Base-by-base conservation (phyloP, 2,113 vertebrate species). In the Menidia beryllina region DNA sequence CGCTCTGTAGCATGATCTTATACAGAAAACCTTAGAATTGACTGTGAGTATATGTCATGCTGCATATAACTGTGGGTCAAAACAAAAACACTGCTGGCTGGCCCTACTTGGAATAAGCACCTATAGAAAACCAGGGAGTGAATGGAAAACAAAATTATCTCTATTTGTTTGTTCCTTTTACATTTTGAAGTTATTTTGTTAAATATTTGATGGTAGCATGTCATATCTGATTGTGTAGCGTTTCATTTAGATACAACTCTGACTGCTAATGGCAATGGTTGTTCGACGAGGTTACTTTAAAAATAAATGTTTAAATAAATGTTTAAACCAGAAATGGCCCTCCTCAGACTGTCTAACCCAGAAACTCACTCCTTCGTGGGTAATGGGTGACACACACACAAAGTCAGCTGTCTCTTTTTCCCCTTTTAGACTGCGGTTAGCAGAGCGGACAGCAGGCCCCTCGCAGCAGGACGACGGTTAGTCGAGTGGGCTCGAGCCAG, bases 401-500 rank as follows among this genome's bases (percentile, higher is more conserved):
- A 0, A 48, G 21, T 15, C 52, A 0, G 52, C 27, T 27, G 23
- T 36, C 61, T 61, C 74, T 41, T 64, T 73, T 72, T 64, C 70
- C 71, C 66, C 23, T 79, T 62, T 74, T 54, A 66, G 81, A 58
- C 58, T 39, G 71, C 67, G 34, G 54, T 78, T 86, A 79, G 88
- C 74, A 63, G 61, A 78, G 69, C 47, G 26, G 58, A 45, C 79
- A 83, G 63, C 70, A 65, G 69, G 63, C 71, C 72, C 79, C 72
- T 64, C 65, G 20, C 76, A 51, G 56, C 13, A 69, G 87, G 86
- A 81, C 77, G 20, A 59, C 8, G 34, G 82, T 84, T 88, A 82
- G 72, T 73, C 30, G 68, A 85, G 81, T 83, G 74, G 79, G 75
- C 55, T 71, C 15, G 11, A 69, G 60, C 83, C 74, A 83, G 85